Base-by-base conservation (phyloP, 2,797 vertebrate species). In the Poeciliopsis infans region DNA sequence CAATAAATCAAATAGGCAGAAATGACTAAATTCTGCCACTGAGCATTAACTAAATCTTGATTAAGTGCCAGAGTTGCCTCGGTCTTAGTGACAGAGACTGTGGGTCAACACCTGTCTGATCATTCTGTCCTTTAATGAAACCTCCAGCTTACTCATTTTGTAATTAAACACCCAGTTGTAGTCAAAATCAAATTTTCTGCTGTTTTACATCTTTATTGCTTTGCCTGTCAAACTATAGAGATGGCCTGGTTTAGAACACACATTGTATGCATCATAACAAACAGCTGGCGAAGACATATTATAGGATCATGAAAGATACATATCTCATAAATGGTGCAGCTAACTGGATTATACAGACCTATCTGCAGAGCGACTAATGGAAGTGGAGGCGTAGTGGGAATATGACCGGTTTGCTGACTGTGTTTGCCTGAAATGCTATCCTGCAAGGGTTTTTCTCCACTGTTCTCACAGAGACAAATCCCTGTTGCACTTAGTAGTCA, bases 401-500 rank as follows among this genome's bases (percentile, higher is more conserved):
- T 92, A 91, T 55, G 82, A 83, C 82, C 90, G 82, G 92, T 91
- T 89, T 88, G 90, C 91, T 82, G 85, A 80, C 92, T 86, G 86
- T 84, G 85, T 90, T 89, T 86, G 89, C 85, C 85, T 92, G 88
- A 90, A 93, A 93, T 88, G 91, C 86, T 91, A 91, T 89, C 93
- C 93, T 84, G 81, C 86, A 87, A 90, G 92, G 91, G 90, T 91
- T 92, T 86, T 90, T 84, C 91, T 88, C 88, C 84, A 86, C 86
- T 87, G 89, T 88, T 93, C 92, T 92, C 93, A 78, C 87, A 87
- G 90, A 95, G 90, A 95, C 90, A 94, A 94, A 95, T 95, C 94
- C 93, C 94, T 93, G 90, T 94, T 95, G 94, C 94, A 96, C 95
- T 96, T 96, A 95, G 94, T 92, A 93, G 91, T 94, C 94, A 96